These are phyloP conservation scores for Mola mola DNA, from an alignment of 2,113 vertebrate genomes.

Conservation along the genomic window DNA sequence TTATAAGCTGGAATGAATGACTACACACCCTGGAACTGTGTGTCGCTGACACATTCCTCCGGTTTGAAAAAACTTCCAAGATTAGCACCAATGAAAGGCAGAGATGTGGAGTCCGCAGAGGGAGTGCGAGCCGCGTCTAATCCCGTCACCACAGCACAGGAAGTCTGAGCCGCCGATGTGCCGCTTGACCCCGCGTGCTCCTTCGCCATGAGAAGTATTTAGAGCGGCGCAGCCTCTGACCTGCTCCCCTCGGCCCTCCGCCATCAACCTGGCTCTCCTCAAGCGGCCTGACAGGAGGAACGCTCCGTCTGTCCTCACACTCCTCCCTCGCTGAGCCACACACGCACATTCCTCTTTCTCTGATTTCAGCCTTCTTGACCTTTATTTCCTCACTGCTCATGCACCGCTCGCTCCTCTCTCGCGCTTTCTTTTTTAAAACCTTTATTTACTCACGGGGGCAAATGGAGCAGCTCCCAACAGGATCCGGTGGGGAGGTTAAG, in stretches of 20 bases:
- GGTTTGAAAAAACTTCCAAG: too few relatives aligned
- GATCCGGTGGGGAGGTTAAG: background rate
- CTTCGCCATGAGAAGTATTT: constrained; percentile 67
- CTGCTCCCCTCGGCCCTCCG: constrained; percentile 32
- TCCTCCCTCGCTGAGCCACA: constrained; percentile 24
- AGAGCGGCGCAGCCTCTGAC: constrained; percentile 60
- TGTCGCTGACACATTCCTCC: too few relatives aligned
- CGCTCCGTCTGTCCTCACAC: constrained; percentile 51
- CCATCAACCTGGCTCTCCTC: constrained; percentile 72
- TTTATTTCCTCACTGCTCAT: constrained; percentile 38
- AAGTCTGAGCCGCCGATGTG: constrained; percentile 43
- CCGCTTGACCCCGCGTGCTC: constrained; percentile 56
- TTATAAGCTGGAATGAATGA: too few relatives aligned
- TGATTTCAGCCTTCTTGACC: constrained; percentile 48
- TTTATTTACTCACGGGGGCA: constrained; percentile 18
- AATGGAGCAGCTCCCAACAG: background rate
- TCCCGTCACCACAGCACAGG: constrained; percentile 31
- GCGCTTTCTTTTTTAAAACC: constrained; percentile 2
- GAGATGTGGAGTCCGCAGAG: constrained; percentile 1
- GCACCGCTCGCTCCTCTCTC: constrained; percentile 16
- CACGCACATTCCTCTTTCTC: constrained; percentile 56
- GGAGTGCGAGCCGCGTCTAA: constrained; percentile 27
- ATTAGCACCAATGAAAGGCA: too few relatives aligned
- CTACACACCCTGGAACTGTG: too few relatives aligned
- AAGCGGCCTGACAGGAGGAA: constrained; percentile 60